A percentile compares a stretch with the other conserved stretches of the same genome.
Conservation (phyloP, 2,888 invertebrate genomes). For the Meteorus colon region DNA sequence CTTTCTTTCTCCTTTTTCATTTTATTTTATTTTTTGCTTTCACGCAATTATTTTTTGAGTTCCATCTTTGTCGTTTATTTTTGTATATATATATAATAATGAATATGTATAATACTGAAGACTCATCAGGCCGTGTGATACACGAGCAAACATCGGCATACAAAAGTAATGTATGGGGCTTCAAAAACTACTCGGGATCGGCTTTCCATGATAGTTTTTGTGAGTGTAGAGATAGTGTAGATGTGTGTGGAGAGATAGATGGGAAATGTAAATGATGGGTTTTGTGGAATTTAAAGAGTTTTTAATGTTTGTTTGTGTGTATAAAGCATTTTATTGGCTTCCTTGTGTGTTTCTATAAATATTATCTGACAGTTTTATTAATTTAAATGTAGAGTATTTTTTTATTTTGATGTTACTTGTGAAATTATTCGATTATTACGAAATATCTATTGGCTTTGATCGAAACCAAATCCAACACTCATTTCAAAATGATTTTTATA, state of each 20-base stretch:
- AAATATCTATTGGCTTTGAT: too few relatives aligned
- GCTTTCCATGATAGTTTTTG: constrained; percentile 25
- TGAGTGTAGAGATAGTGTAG: not conserved
- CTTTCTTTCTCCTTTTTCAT: not conserved
- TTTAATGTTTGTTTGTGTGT: not conserved
- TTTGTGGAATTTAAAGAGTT: too few relatives aligned
- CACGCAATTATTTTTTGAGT: too few relatives aligned
- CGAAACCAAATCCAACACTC: too few relatives aligned
- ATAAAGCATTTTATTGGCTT: not conserved
- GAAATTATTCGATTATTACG: too few relatives aligned
- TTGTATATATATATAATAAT: constrained; percentile 13
- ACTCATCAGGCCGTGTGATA: constrained; percentile 62
- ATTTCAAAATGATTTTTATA: too few relatives aligned
- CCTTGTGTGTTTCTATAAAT: not conserved
- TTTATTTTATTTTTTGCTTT: constrained; percentile 23
- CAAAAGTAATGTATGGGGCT: constrained; percentile 22
- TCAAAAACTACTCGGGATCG: constrained; percentile 32
- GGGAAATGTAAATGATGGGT: not conserved
- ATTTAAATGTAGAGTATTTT: not conserved
- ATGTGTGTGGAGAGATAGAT: not conserved
- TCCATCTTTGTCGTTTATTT: constrained; percentile 32
- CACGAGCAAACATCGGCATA: constrained; percentile 53
- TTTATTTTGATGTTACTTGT: too few relatives aligned
- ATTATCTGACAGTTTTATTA: not conserved
- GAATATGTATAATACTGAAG: constrained; percentile 51